phyloP scores from a whole-genome alignment of 1,140 invertebrate genomes.

The Tetramorium parvispinum region DNA sequence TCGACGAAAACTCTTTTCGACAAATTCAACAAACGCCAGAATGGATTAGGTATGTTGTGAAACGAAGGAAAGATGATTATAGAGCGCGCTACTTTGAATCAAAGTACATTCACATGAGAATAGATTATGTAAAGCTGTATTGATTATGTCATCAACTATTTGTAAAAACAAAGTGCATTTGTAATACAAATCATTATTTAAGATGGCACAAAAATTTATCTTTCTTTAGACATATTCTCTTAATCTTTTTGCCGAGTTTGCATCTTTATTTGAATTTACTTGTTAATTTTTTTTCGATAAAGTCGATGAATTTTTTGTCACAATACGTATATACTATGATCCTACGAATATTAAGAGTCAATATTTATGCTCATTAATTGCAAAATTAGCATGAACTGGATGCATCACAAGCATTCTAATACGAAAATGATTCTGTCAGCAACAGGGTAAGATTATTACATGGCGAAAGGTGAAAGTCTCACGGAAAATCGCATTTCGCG shows the following conservation, averaged over 20 bases:
- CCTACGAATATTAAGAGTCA: background rate
- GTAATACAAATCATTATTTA: background rate
- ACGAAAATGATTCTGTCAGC: slow-evolving; percentile 3
- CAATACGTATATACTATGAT: background rate
- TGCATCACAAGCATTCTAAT: background rate
- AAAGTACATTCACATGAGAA: background rate
- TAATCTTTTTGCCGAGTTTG: background rate
- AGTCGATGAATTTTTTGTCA: background rate
- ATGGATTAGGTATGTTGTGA: background rate
- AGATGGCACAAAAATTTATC: background rate
- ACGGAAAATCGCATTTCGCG: slow-evolving; percentile 33
- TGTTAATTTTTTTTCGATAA: background rate
- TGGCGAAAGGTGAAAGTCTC: slow-evolving; percentile 38
- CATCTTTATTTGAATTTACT: background rate
- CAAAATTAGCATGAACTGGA: background rate
- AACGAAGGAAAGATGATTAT: background rate
- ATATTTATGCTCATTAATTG: background rate
- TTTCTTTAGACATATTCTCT: background rate
- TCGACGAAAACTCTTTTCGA: slow-evolving; percentile 21
- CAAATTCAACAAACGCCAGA: background rate
- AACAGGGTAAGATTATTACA: slow-evolving; percentile 8
- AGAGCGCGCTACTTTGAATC: background rate
- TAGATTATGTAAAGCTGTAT: background rate
- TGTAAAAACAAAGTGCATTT: background rate
- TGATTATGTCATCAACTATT: background rate